A percentile compares a stretch with the other conserved stretches of the same genome.
phyloP scores from a whole-genome alignment of 2,797 vertebrate genomes.

The Chelon auratus region DNA sequence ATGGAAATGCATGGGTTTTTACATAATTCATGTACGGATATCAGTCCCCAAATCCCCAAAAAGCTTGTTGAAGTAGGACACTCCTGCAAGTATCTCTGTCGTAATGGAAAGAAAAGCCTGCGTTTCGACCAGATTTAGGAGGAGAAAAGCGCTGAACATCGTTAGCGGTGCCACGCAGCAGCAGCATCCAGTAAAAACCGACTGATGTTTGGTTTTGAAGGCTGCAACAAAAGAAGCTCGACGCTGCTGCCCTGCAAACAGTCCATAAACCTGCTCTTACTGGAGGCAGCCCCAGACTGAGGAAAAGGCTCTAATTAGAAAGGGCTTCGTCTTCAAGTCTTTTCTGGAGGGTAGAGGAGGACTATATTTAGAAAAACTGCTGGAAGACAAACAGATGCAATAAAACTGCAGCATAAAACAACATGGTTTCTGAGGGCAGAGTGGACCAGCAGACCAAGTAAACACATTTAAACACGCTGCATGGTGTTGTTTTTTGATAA shows the following conservation, averaged over 20 bases:
- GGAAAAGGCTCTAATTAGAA: constrained; percentile 77
- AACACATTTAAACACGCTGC: constrained; percentile 46
- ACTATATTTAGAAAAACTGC: constrained; percentile 76
- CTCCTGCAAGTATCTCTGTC: constrained; percentile 1
- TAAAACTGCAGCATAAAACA: constrained; percentile 70
- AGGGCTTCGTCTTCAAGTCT: constrained; percentile 60
- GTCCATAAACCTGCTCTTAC: constrained; percentile 67
- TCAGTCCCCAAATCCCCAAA: constrained; percentile 8
- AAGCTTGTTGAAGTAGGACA: constrained; percentile 18
- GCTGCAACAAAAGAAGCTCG: constrained; percentile 33
- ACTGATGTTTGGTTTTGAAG: constrained; percentile 37
- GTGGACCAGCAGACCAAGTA: constrained; percentile 46
- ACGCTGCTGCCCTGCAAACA: constrained; percentile 32
- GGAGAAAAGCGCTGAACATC: constrained; percentile 42
- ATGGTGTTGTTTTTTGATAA: constrained; percentile 9
- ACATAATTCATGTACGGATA: constrained; percentile 36
- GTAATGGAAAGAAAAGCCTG: not conserved
- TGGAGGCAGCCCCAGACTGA: constrained; percentile 59
- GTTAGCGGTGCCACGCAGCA: constrained; percentile 37
- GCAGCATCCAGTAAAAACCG: constrained; percentile 39
- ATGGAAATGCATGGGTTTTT: constrained; percentile 1
- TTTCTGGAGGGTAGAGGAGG: constrained; percentile 16
- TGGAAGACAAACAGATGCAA: constrained; percentile 75
- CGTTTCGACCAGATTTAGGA: constrained; percentile 23
- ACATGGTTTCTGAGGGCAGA: constrained; percentile 61